A percentile compares a stretch with the other conserved stretches of the same genome.
These are phyloP conservation scores for Thomomys bottae DNA, from an alignment of 2,113 vertebrate genomes.

Conservation along the genomic window DNA sequence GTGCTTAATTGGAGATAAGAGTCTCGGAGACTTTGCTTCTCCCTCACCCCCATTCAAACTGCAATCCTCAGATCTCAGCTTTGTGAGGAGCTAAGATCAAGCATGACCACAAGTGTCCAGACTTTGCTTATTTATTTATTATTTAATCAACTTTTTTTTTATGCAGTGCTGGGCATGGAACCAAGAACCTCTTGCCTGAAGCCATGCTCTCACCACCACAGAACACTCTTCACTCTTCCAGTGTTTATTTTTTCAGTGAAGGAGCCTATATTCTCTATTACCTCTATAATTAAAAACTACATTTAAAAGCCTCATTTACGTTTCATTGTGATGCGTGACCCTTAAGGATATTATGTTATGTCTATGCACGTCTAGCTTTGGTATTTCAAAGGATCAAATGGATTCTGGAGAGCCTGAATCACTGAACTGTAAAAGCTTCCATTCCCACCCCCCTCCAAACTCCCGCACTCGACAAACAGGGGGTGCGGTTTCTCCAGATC, in stretches of 20 bases:
- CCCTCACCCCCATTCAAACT: too few relatives aligned
- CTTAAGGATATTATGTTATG: not conserved
- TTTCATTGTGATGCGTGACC: not conserved
- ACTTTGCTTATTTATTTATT: not conserved
- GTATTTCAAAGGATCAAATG: conserved; percentile 28
- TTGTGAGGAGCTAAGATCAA: too few relatives aligned
- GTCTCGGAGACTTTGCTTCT: too few relatives aligned
- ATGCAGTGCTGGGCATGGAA: not conserved
- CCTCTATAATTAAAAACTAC: conserved; percentile 13
- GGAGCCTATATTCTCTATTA: not conserved
- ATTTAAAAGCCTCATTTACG: conserved; percentile 16
- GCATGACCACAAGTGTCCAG: too few relatives aligned
- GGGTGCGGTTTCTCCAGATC: not conserved
- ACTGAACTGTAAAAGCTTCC: not conserved
- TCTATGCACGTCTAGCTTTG: not conserved
- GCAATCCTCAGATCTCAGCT: too few relatives aligned
- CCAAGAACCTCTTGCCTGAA: not conserved
- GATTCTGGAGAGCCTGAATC: conserved; percentile 16
- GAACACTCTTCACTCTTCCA: not conserved
- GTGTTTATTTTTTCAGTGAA: conserved; percentile 25
- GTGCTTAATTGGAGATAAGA: too few relatives aligned
- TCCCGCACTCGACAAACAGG: not conserved
- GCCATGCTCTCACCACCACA: too few relatives aligned
- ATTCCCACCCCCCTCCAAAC: not conserved
- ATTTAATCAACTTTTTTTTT: not conserved